phyloP scores from a whole-genome alignment of 1,140 invertebrate species.

The Teleogryllus occipitalis region DNA sequence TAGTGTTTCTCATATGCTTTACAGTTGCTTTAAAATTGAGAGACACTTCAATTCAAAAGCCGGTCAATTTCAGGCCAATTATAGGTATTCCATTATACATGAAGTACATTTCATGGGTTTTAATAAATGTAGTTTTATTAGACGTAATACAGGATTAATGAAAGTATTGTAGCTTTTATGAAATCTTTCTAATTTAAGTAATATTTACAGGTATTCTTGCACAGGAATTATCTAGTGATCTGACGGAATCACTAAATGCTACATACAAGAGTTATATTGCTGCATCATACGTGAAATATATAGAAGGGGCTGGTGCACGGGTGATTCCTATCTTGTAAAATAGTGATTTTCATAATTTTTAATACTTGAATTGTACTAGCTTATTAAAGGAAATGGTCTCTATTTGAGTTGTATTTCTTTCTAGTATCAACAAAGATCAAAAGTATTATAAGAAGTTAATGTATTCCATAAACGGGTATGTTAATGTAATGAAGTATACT shows the following conservation, averaged over 20 bases:
- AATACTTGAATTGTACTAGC: neutral
- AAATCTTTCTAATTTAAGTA: too few species aligned
- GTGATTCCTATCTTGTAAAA: constrained; percentile 74
- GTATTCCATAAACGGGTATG: constrained; percentile 60
- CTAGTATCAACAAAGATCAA: constrained; percentile 52
- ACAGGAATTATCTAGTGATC: constrained; percentile 48
- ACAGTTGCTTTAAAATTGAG: neutral
- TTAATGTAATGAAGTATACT: constrained; percentile 23
- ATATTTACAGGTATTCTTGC: constrained; percentile 46
- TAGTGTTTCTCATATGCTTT: neutral
- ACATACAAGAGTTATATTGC: constrained; percentile 61
- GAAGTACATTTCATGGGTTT: too few species aligned
- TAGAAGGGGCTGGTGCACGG: constrained; percentile 72
- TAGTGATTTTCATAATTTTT: neutral
- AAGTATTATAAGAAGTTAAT: constrained; percentile 55
- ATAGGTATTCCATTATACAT: neutral
- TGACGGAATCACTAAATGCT: constrained; percentile 40
- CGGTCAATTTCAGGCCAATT: neutral
- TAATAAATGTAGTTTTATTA: too few species aligned
- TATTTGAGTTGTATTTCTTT: constrained; percentile 30
- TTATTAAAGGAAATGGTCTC: neutral
- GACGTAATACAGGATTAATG: too few species aligned
- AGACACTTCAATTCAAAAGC: neutral
- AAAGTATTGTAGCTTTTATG: too few species aligned
- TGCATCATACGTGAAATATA: constrained; percentile 77